phyloP scores from a whole-genome alignment of 2,113 vertebrate species.

The Lagopus leucura region DNA sequence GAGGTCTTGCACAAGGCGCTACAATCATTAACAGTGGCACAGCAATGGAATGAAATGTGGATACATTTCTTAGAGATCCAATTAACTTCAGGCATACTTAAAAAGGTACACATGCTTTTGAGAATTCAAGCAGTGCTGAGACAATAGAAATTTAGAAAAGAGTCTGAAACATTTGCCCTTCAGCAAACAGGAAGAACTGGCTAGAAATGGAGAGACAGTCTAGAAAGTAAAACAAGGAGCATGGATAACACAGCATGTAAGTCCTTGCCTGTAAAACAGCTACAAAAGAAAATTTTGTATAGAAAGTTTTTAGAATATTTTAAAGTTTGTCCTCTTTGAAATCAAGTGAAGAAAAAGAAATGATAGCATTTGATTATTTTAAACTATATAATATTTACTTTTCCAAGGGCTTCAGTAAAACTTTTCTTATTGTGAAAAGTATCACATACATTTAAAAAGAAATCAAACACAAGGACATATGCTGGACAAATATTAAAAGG shows the following conservation, averaged over 20 bases:
- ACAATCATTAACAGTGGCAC: neutral
- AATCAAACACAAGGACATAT: neutral
- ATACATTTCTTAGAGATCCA: neutral
- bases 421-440: neutral
- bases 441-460: rapidly evolving
- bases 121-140: slow-evolving; percentile 19
- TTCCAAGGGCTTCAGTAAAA: neutral
- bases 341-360: neutral
- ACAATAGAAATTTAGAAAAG: neutral
- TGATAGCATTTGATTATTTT: neutral
- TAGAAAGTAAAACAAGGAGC: neutral
- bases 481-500: neutral
- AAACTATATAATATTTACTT: neutral
- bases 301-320: rapidly evolving
- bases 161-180: neutral
- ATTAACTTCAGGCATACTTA: neutral
- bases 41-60: neutral
- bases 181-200: neutral
- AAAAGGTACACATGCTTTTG: neutral
- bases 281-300: neutral
- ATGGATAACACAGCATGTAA: neutral
- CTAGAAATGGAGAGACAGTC: neutral
- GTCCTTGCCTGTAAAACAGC: neutral
- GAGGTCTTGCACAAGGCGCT: neutral
- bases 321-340: neutral